Evolutionary conservation across 2,888 invertebrate species (phyloP).

Genomic region (Bhutanitis thaidina): DNA sequence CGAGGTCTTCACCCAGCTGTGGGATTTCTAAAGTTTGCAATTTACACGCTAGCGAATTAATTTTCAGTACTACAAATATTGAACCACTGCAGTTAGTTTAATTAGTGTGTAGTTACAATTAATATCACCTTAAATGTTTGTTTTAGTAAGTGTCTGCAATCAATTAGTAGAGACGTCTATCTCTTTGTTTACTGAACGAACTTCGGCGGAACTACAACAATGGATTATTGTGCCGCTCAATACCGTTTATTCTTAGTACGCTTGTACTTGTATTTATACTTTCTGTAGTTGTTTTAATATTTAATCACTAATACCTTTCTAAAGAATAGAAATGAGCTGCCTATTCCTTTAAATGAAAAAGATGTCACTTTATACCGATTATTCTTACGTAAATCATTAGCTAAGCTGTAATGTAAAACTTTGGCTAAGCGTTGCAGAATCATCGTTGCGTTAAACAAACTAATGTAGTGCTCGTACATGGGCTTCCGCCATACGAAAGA

Average conservation of each 20-base stretch:
- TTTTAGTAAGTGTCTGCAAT: conserved; percentile 38
- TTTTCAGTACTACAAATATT: no score
- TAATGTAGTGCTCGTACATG: no score
- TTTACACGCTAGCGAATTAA: no score
- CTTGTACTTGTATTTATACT: conserved; percentile 10
- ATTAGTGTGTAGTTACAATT: conserved; percentile 14
- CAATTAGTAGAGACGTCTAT: conserved; percentile 40
- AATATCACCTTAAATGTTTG: conserved; percentile 30
- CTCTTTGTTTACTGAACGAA: conserved; percentile 30
- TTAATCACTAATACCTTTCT: background rate
- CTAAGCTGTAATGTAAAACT: no score
- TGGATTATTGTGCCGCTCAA: conserved; percentile 26
- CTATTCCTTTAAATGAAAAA: no score
- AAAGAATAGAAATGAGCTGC: background rate
- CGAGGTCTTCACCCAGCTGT: no score
- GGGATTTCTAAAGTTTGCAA: no score
- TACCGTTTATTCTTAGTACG: conserved; percentile 14
- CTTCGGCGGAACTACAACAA: conserved; percentile 25
- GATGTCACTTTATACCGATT: no score
- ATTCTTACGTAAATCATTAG: no score
- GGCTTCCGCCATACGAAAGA: no score
- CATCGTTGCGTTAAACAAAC: no score
- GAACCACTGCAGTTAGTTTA: background rate
- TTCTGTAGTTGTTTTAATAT: conserved; percentile 5
- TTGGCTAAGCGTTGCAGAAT: no score